phyloP scores from a whole-genome alignment of 1,140 invertebrate species.

The Drosophila lowei region DNA sequence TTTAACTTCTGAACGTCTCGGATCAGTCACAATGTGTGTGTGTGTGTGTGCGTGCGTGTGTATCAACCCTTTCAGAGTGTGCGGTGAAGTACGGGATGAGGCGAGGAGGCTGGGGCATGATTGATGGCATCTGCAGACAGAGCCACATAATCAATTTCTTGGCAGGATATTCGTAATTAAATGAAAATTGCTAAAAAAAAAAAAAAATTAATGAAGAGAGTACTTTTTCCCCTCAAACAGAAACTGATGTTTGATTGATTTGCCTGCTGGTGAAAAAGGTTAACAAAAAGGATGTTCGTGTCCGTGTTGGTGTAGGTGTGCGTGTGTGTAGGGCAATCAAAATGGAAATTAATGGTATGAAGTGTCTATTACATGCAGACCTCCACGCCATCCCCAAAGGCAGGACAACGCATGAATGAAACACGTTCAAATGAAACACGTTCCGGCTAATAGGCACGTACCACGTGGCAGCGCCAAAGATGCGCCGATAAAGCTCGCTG shows the following conservation, averaged over 20 bases:
- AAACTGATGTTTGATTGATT: conserved; percentile 71
- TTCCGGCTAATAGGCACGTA: conserved; percentile 73
- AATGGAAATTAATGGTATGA: conserved; percentile 55
- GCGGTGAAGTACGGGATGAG: too few species aligned
- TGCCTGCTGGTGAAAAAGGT: conserved; percentile 5
- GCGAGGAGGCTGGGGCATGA: conserved; percentile 17
- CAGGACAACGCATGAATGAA: conserved; percentile 46
- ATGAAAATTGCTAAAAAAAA: conserved; percentile 35
- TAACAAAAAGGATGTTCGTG: conserved; percentile 13
- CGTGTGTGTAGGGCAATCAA: conserved; percentile 30
- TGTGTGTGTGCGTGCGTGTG: too few species aligned
- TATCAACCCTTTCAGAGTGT: too few species aligned
- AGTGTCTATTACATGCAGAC: conserved; percentile 39
- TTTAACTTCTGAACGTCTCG: too few species aligned
- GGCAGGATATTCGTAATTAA: conserved; percentile 53
- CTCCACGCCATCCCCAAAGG: not conserved
- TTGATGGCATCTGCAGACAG: conserved; percentile 42
- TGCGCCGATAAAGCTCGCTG: conserved; percentile 66
- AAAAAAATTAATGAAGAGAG: not conserved
- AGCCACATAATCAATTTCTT: conserved; percentile 56
- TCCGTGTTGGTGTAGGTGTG: not conserved
- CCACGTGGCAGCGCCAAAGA: conserved; percentile 35
- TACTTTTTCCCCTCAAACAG: conserved; percentile 31
- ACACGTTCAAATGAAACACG: conserved; percentile 75
- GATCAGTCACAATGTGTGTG: too few species aligned